phyloP scores from a whole-genome alignment of 2,113 vertebrate species.

The Catharus fuscescens region DNA sequence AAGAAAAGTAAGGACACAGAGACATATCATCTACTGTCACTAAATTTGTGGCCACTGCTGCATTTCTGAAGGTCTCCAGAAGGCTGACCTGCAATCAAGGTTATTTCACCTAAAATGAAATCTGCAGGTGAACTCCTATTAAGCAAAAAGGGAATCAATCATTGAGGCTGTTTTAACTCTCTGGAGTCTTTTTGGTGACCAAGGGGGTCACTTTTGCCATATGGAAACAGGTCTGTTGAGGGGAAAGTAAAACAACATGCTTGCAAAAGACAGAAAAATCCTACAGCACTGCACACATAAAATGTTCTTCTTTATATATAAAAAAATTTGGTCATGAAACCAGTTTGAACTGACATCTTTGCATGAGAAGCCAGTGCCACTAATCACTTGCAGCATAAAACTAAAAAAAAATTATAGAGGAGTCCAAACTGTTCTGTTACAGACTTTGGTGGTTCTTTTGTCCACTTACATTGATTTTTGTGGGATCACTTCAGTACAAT shows the following conservation, averaged over 20 bases:
- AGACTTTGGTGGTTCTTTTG: neutral
- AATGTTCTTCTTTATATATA: neutral
- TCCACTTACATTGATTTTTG: neutral
- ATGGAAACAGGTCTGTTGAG: neutral
- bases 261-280: neutral
- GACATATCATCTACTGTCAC: neutral
- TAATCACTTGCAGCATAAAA: slow-evolving; percentile 26
- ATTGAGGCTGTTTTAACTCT: neutral
- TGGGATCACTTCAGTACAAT: neutral
- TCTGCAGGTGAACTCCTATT: neutral
- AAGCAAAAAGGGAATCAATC: neutral
- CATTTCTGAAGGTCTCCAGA: neutral
- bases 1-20: neutral
- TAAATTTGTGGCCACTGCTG: neutral
- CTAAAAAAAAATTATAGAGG: neutral
- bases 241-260: neutral
- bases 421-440: neutral
- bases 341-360: slow-evolving; percentile 12
- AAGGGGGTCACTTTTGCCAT: neutral
- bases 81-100: neutral
- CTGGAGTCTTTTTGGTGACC: neutral
- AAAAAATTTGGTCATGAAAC: neutral
- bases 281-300: neutral
- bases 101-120: neutral
- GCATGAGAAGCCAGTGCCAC: neutral